Base-by-base conservation (phyloP, 2,888 invertebrate species). In the Theodoxus fluviatilis region DNA sequence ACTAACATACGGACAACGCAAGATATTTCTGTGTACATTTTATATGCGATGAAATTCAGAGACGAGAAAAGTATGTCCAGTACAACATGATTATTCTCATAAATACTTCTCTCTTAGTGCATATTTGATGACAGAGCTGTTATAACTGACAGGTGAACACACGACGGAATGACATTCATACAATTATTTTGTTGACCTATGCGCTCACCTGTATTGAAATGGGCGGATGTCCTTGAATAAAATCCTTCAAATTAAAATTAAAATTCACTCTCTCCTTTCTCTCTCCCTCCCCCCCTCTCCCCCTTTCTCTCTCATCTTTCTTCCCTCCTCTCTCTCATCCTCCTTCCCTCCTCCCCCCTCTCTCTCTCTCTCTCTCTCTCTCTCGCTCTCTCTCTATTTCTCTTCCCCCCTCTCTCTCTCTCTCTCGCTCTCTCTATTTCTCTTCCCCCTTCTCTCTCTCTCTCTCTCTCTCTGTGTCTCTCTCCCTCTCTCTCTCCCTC, bases 401-500 rank as follows among this genome's bases (percentile, higher is more conserved):
- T 55, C 55, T 55, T 31, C 31, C 55, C 31, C 55, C 31, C 55
- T 55, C 55, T 55, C 22, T 55, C 55, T 55, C 22, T 55, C 55
- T 55, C 22, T 55, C 55, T 55, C 55, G 25, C 55, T 55, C 55
- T 1, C 55, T 25, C 28, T 22, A 49, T 25, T 25, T 52, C 15
- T 52, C 52, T 52, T 25, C 25, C 6, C 25, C 52, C 25, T 3
- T 12, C 52, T 52, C 52, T 52, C 52, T 52, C 52, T 52, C 52
- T 52, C 52, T 52, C 52, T 52, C 52, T 52, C 52, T 52, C 52
- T 52, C 52, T 52, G 22, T 52, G 22, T 52, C 52, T 52, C 52
- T 52, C 52, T 52, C 52, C n/a, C 52, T 22, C 52, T 22, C 52
- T 22, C 52, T 22, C 52, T 22, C 52, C n/a, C 52, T 22, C 52